These are phyloP conservation scores for Neoitamus cyanurus DNA, from an alignment of 2,888 invertebrate genomes.

Conservation along the genomic window DNA sequence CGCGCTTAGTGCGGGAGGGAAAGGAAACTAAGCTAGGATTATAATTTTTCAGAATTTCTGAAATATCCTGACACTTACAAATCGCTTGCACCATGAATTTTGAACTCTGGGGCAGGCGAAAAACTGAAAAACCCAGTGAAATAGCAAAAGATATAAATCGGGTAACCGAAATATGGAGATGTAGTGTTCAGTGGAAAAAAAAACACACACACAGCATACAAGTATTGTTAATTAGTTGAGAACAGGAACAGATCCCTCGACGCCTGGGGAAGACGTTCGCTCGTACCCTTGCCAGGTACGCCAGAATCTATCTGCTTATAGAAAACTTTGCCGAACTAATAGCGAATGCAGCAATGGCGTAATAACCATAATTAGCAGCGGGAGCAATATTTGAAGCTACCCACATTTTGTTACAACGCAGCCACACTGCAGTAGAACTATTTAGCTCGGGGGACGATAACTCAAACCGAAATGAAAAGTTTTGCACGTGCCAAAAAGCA, in stretches of 20 bases:
- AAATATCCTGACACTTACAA: constrained; percentile 29
- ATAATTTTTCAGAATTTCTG: constrained; percentile 37
- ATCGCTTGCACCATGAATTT: constrained; percentile 18
- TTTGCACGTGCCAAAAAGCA: constrained; percentile 46
- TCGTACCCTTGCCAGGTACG: neutral
- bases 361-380: constrained; percentile 24
- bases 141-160: neutral
- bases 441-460: constrained; percentile 38
- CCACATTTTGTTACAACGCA: constrained; percentile 18
- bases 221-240: neutral
- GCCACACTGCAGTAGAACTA: constrained; percentile 22
- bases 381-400: neutral
- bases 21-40: constrained; percentile 36
- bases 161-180: neutral
- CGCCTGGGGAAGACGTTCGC: neutral
- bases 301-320: neutral
- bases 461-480: constrained; percentile 44
- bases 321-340: neutral
- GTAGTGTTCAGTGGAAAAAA: neutral
- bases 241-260: neutral
- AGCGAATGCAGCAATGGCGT: neutral
- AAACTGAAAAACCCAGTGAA: neutral
- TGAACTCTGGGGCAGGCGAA: neutral
- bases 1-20: neutral
- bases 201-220: too few relatives aligned